Percentiles rank a stretch among this genome's conserved stretches.
Conservation (phyloP, 2,888 invertebrate species). For the Maniola hyperantus region DNA sequence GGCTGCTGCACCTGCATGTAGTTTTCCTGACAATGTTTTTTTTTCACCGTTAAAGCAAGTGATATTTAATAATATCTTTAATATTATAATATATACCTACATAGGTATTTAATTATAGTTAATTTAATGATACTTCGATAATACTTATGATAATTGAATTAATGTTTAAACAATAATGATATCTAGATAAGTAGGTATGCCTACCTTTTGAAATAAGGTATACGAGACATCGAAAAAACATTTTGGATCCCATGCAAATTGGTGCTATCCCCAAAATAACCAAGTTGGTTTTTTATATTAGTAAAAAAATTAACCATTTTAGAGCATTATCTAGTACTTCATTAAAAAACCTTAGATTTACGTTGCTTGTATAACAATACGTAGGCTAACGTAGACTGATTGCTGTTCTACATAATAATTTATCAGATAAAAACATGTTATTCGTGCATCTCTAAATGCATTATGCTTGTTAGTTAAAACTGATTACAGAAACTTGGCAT, state of each 20-base stretch:
- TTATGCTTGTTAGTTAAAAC: conserved; percentile 15
- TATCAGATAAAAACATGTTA: conserved; percentile 11
- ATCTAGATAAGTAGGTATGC: too few relatives aligned
- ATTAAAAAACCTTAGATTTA: not conserved
- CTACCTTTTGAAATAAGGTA: conserved; percentile 61
- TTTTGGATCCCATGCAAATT: conserved; percentile 63
- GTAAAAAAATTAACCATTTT: conserved; percentile 22
- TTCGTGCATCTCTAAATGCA: conserved; percentile 21
- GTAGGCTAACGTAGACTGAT: not conserved
- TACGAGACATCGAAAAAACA: conserved; percentile 55
- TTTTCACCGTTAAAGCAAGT: too few relatives aligned
- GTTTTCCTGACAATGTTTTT: too few relatives aligned
- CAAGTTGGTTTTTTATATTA: conserved; percentile 51
- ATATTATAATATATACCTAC: too few relatives aligned
- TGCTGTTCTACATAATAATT: not conserved
- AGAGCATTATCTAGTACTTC: not conserved
- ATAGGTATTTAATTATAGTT: too few relatives aligned
- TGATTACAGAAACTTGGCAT: conserved; percentile 5
- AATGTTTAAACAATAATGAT: too few relatives aligned
- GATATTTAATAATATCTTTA: too few relatives aligned
- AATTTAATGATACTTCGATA: too few relatives aligned
- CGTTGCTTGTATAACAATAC: not conserved
- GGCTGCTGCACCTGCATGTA: too few relatives aligned
- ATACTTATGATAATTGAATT: too few relatives aligned
- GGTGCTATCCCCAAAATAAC: conserved; percentile 64